Percentiles rank a stretch among this genome's conserved stretches.
phyloP scores from a whole-genome alignment of 2,113 vertebrate genomes.

The Merops nubicus region DNA sequence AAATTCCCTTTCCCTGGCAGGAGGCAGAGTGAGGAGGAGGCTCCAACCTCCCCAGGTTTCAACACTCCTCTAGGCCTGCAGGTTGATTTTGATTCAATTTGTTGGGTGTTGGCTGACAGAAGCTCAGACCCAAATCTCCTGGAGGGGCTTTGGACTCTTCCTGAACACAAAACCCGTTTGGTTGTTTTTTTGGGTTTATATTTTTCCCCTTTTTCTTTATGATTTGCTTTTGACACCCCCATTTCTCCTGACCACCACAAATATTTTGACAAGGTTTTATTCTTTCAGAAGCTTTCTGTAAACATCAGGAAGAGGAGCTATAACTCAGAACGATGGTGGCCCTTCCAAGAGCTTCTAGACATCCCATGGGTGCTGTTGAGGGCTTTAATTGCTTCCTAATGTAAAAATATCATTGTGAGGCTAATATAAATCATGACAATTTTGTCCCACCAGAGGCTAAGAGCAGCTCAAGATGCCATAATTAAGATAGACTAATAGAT shows the following conservation, averaged over 20 bases:
- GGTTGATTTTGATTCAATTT: too few species aligned
- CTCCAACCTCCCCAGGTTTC: too few species aligned
- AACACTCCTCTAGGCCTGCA: too few species aligned
- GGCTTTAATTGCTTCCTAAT: slow-evolving; percentile 73
- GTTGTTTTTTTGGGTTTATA: neutral
- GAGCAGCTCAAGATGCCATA: slow-evolving; percentile 55
- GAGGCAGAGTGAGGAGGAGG: too few species aligned
- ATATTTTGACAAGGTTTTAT: slow-evolving; percentile 60
- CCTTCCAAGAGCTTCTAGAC: slow-evolving; percentile 32
- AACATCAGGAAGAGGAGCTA: slow-evolving; percentile 46
- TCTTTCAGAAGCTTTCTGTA: slow-evolving; percentile 50
- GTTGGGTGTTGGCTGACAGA: too few species aligned
- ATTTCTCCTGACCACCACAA: neutral
- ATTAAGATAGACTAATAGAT: slow-evolving; percentile 74
- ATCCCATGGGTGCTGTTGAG: slow-evolving; percentile 53
- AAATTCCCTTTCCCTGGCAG: too few species aligned
- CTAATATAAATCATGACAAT: slow-evolving; percentile 70
- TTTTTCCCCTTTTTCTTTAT: neutral
- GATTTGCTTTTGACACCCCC: neutral
- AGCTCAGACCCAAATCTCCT: too few species aligned
- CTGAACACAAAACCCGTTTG: too few species aligned
- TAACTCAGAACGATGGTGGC: slow-evolving; percentile 36
- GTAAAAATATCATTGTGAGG: slow-evolving; percentile 71
- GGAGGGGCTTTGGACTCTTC: too few species aligned
- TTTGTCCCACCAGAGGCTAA: slow-evolving; percentile 65